A percentile compares a stretch with the other conserved stretches of the same genome.
These are phyloP conservation scores for Podarcis muralis DNA, from an alignment of 2,113 vertebrate species.

Conservation along the genomic window DNA sequence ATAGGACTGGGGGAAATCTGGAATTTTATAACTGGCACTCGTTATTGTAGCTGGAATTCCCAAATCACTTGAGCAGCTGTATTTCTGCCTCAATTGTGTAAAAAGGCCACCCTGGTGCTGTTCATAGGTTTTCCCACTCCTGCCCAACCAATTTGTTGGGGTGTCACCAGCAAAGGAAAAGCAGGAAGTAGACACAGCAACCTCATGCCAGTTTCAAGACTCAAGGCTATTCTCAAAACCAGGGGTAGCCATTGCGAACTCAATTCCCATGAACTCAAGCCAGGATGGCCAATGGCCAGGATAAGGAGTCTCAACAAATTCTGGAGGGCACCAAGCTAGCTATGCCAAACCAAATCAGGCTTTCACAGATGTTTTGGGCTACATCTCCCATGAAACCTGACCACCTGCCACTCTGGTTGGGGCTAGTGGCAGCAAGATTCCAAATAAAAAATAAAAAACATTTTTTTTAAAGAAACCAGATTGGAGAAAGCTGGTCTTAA, in stretches of 20 bases:
- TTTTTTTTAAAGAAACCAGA: neutral
- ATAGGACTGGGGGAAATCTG: slow-evolving; percentile 50
- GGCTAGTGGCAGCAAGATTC: neutral
- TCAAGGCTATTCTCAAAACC: neutral
- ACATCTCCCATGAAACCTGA: no score
- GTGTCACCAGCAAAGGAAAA: neutral
- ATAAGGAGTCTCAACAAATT: neutral
- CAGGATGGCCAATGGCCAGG: neutral
- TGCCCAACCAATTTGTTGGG: neutral
- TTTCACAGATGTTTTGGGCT: no score
- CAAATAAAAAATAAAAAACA: neutral
- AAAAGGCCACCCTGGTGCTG: neutral
- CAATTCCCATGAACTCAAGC: neutral
- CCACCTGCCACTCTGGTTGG: neutral
- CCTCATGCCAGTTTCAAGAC: no score
- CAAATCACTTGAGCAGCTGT: neutral
- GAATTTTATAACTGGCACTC: slow-evolving; percentile 17
- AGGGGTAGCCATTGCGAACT: no score
- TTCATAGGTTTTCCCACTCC: neutral
- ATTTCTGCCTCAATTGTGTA: neutral
- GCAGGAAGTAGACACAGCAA: neutral
- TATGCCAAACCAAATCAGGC: no score
- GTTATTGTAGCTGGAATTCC: slow-evolving; percentile 14
- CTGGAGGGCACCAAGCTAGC: no score
- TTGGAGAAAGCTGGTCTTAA: neutral